Percentiles rank a stretch among this genome's conserved stretches.
Conservation (phyloP, 2,888 invertebrate species). For the Ectropis crepuscularia region DNA sequence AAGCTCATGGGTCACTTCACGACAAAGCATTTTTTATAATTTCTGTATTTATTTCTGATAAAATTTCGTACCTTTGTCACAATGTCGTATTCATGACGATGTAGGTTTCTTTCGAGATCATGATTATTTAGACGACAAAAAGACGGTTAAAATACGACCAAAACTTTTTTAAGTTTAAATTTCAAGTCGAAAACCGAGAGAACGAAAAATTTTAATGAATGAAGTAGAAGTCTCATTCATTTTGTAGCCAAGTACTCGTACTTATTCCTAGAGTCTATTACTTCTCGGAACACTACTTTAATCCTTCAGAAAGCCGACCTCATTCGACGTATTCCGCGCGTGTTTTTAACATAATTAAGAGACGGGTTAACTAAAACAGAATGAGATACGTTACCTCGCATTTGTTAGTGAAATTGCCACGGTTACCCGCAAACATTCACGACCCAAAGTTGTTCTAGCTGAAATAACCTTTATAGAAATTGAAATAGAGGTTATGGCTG, state of each 20-base stretch:
- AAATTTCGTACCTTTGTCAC: not conserved
- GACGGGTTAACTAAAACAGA: conserved; percentile 33
- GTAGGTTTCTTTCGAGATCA: not conserved
- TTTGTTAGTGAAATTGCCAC: conserved; percentile 34
- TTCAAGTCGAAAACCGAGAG: not conserved
- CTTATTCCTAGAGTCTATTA: conserved; percentile 25
- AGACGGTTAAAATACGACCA: not conserved
- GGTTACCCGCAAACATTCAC: conserved; percentile 30
- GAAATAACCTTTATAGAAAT: conserved; percentile 29
- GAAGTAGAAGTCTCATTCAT: not conserved
- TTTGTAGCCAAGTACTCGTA: conserved; percentile 3
- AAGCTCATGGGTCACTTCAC: conserved; percentile 19
- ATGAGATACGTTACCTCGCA: conserved; percentile 31
- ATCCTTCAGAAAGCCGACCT: conserved; percentile 24
- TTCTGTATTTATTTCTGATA: conserved; percentile 8
- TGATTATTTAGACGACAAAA: not conserved
- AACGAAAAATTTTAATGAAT: conserved; percentile 2
- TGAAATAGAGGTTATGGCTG: conserved; percentile 14
- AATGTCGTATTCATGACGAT: not conserved
- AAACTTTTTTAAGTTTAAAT: not conserved
- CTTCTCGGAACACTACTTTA: conserved; percentile 25
- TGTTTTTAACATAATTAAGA: conserved; percentile 36
- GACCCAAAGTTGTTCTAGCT: conserved; percentile 13
- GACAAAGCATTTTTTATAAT: conserved; percentile 5
- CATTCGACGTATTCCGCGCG: conserved; percentile 23